phyloP scores from a whole-genome alignment of 2,797 vertebrate genomes.

The Avahi laniger region DNA sequence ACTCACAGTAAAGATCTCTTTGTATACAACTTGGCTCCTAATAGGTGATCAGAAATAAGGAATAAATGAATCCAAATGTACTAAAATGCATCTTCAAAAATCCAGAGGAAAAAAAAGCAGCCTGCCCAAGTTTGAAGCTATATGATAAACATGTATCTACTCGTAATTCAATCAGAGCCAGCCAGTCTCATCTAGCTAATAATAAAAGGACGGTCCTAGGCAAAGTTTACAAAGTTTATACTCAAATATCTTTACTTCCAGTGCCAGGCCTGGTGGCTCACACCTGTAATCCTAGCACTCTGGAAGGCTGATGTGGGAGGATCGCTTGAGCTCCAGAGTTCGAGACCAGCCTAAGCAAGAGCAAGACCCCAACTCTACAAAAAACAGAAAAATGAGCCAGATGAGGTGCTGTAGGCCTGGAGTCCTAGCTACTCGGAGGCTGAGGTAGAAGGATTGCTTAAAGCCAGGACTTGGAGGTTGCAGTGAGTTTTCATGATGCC shows the following conservation, averaged over 20 bases:
- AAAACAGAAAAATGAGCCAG: neutral
- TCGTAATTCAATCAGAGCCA: neutral
- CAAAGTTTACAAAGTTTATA: neutral
- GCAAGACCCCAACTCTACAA: neutral
- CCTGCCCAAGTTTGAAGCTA: neutral
- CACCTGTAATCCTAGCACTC: neutral
- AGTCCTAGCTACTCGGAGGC: neutral
- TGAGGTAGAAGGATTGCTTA: neutral
- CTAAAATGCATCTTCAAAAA: slow-evolving; percentile 9
- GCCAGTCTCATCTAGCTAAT: neutral
- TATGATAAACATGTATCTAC: neutral
- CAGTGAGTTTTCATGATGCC: neutral
- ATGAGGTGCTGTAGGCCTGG: neutral
- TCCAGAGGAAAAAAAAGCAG: neutral
- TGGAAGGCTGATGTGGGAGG: neutral
- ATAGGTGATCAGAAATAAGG: neutral
- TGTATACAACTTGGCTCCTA: neutral
- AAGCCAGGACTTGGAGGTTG: neutral
- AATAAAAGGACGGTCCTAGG: neutral
- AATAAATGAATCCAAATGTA: neutral
- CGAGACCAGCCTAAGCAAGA: neutral
- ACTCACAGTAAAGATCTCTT: neutral
- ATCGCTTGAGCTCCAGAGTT: neutral
- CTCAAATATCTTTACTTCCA: neutral
- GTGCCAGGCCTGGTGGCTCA: neutral